A percentile compares a stretch with the other conserved stretches of the same genome.
phyloP scores from a whole-genome alignment of 1,140 invertebrate genomes.

The Sipha flava region DNA sequence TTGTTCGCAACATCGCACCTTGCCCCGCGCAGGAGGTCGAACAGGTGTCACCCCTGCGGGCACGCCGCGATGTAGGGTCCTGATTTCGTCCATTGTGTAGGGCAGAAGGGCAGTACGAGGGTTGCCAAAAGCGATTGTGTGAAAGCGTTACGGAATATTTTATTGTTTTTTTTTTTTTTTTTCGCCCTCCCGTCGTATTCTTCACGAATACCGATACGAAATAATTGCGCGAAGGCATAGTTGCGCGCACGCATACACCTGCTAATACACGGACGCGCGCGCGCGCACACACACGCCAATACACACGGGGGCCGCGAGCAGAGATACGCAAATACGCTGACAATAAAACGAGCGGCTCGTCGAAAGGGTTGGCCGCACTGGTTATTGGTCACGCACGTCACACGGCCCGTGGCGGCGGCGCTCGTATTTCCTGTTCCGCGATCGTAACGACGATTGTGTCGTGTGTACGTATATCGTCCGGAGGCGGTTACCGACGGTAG shows the following conservation, averaged over 20 bases:
- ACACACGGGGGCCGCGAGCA: too few relatives aligned
- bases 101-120: too few relatives aligned
- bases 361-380: constrained; percentile 31
- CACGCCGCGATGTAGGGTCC: not conserved
- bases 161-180: too few relatives aligned
- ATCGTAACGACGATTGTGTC: constrained; percentile 18
- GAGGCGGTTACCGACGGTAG: not conserved
- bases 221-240: not conserved
- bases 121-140: too few relatives aligned
- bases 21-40: not conserved
- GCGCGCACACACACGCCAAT: too few relatives aligned
- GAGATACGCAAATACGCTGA: not conserved
- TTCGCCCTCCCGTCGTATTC: not conserved
- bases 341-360: not conserved
- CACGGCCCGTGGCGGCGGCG: not conserved
- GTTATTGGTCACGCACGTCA: constrained; percentile 28
- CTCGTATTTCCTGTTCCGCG: constrained; percentile 30
- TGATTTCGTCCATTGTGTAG: too few relatives aligned
- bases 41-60: not conserved
- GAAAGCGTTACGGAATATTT: too few relatives aligned
- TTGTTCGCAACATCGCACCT: too few relatives aligned
- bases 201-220: too few relatives aligned
- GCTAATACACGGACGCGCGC: not conserved
- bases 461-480: not conserved
- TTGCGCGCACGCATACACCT: not conserved